Evolutionary conservation across 2,888 invertebrate species (phyloP).

Genomic region (Teleogryllus oceanicus): DNA sequence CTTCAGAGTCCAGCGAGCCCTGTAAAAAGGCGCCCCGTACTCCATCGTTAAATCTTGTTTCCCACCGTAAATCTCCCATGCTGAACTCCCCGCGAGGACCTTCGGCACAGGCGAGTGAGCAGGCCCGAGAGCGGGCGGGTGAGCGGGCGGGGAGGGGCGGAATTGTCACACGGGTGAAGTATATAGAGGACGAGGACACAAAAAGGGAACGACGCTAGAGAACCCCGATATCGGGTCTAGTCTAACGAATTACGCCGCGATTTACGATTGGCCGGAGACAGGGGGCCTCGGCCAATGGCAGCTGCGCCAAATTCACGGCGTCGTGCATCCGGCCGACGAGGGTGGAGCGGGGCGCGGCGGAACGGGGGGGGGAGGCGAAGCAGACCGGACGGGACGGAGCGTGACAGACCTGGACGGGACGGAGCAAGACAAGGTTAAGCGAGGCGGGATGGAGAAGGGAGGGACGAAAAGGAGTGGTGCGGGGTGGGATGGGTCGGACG

Average conservation of each 20-base stretch:
- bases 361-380: not conserved
- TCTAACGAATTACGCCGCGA: not conserved
- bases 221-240: not conserved
- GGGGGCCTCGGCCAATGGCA: conserved; percentile 3
- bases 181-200: not conserved
- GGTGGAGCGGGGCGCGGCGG: not conserved
- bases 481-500: too few relatives aligned
- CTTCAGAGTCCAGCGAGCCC: not conserved
- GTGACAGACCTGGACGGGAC: not conserved
- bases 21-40: not conserved
- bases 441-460: too few relatives aligned
- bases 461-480: too few relatives aligned
- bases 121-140: too few relatives aligned
- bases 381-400: not conserved
- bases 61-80: not conserved
- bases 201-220: not conserved
- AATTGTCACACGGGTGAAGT: not conserved
- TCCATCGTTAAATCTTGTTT: not conserved
- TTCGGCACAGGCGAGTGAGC: too few relatives aligned
- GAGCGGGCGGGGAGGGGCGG: not conserved
- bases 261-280: conserved; percentile 9
- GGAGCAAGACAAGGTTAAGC: not conserved
- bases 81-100: not conserved
- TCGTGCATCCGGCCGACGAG: not conserved
- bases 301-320: not conserved